Evolutionary conservation across 92 coral and sea anemone genomes (phyloP), one percentile per base, ranked within the genome.

Genomic region (Umimayanthus chanpuru): DNA sequence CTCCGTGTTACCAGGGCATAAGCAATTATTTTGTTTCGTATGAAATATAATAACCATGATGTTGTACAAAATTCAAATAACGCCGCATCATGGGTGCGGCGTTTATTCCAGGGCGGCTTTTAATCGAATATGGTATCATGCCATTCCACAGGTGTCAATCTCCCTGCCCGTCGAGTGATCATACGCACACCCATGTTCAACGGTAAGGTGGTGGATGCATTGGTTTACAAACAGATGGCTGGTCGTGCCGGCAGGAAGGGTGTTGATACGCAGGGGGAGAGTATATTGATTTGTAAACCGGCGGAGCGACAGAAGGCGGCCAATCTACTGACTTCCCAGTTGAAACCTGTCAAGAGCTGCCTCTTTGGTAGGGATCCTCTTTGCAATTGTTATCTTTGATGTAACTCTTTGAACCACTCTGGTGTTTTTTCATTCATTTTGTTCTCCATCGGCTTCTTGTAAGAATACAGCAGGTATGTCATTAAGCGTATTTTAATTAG

Each of bases 171-270:
- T 66, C 94, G 99, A 0, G 99, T 97, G 43, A 94, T 97, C 73
- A 97, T 97, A 80, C 98, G 99, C 36, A 95, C 99, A 20, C 99
- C 98, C 26, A 97, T 96, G 81, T 97, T 97, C 87, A 95, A 95
- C 74, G 99, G 99, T 29, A 94, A 93, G 88, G 80, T 94, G 47
- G 91, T 97, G 65, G 99, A 97, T 76, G 93, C 96, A 14, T 88
- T 97, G 81, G 94, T 97, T 75, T 97, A 97, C 89, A 97, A 97
- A 92, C 99, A 97, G 86, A 97, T 97, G 99, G 98, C 99, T 11
- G 99, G 99, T 40, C 97, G 99, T 75, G 99, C 99, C 6, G 99
- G 99, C 5, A 95, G 99, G 56, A 97, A 97, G 88, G 99, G 99
- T 5, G 99, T 97, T 23, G 99, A 97, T 79, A 94, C 96, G 21